phyloP scores from a whole-genome alignment of 2,113 vertebrate genomes.

The Larimichthys crocea region DNA sequence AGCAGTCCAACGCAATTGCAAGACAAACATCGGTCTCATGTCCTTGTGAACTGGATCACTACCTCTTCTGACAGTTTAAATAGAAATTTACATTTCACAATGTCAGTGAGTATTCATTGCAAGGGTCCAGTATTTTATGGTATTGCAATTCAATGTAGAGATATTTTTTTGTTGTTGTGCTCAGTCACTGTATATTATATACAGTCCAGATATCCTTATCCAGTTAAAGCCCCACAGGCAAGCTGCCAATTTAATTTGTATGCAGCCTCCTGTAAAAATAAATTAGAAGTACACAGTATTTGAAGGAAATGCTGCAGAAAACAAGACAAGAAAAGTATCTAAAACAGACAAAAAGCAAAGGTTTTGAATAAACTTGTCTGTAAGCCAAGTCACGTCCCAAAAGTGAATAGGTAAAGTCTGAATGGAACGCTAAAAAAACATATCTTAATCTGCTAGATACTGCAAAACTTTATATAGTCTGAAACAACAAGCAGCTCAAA shows the following conservation, averaged over 20 bases:
- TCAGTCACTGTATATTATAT: neutral
- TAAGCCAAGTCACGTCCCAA: neutral
- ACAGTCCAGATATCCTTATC: slow-evolving; percentile 13
- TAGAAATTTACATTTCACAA: neutral
- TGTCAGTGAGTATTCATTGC: neutral
- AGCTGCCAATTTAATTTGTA: slow-evolving; percentile 19
- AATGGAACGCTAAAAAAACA: slow-evolving; percentile 17
- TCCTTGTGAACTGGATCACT: neutral
- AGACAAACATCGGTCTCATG: neutral
- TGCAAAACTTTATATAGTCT: neutral
- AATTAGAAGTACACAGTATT: neutral
- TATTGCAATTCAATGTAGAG: neutral
- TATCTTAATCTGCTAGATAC: slow-evolving; percentile 4
- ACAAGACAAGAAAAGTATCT: slow-evolving; percentile 1
- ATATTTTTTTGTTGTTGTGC: neutral
- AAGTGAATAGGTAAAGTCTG: slow-evolving; percentile 5
- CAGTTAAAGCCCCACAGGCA: neutral
- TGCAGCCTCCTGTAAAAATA: neutral
- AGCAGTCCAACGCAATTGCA: neutral
- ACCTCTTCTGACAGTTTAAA: neutral
- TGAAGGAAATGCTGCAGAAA: neutral
- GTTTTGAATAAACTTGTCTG: slow-evolving; percentile 5
- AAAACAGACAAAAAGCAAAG: slow-evolving; percentile 4
- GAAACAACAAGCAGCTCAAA: neutral
- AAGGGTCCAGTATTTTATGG: neutral